These are phyloP conservation scores for Triplophysa bombifrons DNA, from an alignment of 2,797 vertebrate genomes.

Conservation along the genomic window DNA sequence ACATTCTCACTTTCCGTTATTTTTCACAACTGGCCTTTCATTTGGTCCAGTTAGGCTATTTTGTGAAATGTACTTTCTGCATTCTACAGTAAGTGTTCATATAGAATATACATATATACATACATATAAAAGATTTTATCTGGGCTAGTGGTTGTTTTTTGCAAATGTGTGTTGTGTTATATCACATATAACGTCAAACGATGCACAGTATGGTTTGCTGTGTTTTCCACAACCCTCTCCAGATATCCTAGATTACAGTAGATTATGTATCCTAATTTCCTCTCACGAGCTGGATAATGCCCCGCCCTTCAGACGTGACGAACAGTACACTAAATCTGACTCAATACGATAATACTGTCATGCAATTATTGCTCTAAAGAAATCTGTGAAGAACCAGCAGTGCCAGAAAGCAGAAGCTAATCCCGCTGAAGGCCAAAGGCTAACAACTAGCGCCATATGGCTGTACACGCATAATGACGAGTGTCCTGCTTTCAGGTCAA, in stretches of 20 bases:
- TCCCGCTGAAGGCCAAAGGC: slow-evolving; percentile 77
- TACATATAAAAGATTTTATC: too few relatives aligned
- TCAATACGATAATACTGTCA: slow-evolving; percentile 79
- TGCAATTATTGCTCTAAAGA: slow-evolving; percentile 81
- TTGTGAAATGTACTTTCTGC: too few relatives aligned
- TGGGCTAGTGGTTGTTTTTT: too few relatives aligned
- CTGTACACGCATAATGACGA: slow-evolving; percentile 62
- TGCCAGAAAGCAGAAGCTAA: slow-evolving; percentile 79
- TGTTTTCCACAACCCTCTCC: slow-evolving; percentile 13
- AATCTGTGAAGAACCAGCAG: slow-evolving; percentile 80
- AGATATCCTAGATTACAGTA: slow-evolving; percentile 63
- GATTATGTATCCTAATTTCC: slow-evolving; percentile 68
- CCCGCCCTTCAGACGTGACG: slow-evolving; percentile 62
- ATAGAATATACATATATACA: too few relatives aligned
- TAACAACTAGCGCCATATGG: slow-evolving; percentile 70
- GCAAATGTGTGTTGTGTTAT: too few relatives aligned
- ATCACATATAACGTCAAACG: not conserved
- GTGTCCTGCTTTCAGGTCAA: slow-evolving; percentile 79
- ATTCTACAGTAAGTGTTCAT: too few relatives aligned
- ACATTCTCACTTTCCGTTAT: too few relatives aligned
- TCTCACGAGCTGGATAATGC: slow-evolving; percentile 54
- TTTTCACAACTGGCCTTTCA: too few relatives aligned
- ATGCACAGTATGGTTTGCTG: slow-evolving; percentile 33
- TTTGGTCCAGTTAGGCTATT: too few relatives aligned
- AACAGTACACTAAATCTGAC: slow-evolving; percentile 73